Evolutionary conservation across 2,113 vertebrate genomes (phyloP).

Genomic region (Gavialis gangeticus): DNA sequence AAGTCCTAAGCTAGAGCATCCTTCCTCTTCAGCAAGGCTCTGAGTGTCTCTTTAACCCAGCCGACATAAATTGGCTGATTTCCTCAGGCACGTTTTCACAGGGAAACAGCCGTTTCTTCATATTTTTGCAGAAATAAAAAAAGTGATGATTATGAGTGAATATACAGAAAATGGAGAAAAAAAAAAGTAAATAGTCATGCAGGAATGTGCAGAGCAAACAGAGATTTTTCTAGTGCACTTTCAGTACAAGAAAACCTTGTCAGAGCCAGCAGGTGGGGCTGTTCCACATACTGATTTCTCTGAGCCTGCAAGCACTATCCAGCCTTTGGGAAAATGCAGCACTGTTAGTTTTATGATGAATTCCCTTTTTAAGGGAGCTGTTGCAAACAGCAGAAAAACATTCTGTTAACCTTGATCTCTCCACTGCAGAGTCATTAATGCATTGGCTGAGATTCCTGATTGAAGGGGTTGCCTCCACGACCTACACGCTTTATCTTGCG

Average conservation of each 20-base stretch:
- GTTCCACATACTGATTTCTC: neutral
- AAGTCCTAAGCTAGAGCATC: neutral
- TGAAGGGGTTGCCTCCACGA: too few relatives aligned
- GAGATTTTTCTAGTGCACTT: neutral
- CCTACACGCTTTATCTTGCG: neutral
- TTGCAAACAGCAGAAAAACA: neutral
- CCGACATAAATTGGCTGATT: neutral
- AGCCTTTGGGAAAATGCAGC: neutral
- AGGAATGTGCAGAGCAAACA: neutral
- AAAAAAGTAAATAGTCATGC: neutral
- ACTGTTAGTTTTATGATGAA: neutral
- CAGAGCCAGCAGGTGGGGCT: neutral
- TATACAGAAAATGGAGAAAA: neutral
- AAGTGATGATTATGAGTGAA: neutral
- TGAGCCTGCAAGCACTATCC: neutral
- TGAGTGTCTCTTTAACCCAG: neutral
- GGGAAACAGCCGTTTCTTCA: neutral
- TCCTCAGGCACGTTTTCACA: neutral
- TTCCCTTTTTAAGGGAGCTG: accelerated
- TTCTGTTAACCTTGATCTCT: neutral
- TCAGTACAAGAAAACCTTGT: neutral
- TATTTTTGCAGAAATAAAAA: neutral
- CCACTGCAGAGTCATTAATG: neutral
- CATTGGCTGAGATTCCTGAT: neutral
- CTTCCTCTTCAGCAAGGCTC: neutral